phyloP scores from a whole-genome alignment of 2,113 vertebrate genomes.

The Pseudopodoces humilis region DNA sequence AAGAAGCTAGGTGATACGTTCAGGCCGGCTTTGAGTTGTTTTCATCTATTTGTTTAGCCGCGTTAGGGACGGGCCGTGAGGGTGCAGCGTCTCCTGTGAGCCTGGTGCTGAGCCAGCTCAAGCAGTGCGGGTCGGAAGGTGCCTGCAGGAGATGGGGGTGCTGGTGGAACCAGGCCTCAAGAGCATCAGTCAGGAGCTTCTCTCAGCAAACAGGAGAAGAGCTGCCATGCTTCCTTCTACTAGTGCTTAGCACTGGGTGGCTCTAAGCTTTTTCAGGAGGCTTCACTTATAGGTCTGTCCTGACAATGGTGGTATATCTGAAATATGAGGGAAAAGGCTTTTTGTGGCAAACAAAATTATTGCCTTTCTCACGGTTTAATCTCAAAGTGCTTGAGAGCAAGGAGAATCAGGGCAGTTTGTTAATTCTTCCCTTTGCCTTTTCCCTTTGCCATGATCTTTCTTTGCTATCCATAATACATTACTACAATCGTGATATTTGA shows the following conservation, averaged over 20 bases:
- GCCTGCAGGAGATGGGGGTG: rapidly evolving
- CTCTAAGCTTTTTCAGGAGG: neutral
- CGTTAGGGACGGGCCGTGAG: neutral
- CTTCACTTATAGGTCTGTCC: neutral
- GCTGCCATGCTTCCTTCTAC: neutral
- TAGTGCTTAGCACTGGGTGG: neutral
- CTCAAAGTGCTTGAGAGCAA: neutral
- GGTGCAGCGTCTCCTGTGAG: neutral
- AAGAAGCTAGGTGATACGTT: neutral
- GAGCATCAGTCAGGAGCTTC: neutral
- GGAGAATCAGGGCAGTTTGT: neutral
- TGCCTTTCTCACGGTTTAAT: neutral
- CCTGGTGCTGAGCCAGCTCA: neutral
- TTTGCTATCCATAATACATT: neutral
- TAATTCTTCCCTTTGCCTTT: neutral
- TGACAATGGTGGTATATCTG: neutral
- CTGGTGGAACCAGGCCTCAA: neutral
- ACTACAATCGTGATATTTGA: neutral
- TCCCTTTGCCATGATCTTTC: neutral
- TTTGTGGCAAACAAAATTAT: neutral
- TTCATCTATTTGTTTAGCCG: rapidly evolving
- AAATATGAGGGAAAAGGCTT: neutral
- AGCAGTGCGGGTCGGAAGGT: neutral
- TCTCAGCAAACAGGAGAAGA: neutral
- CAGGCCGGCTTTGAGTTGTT: neutral